phyloP scores from a whole-genome alignment of 1,140 invertebrate species.

The Eubasilissa regina region DNA sequence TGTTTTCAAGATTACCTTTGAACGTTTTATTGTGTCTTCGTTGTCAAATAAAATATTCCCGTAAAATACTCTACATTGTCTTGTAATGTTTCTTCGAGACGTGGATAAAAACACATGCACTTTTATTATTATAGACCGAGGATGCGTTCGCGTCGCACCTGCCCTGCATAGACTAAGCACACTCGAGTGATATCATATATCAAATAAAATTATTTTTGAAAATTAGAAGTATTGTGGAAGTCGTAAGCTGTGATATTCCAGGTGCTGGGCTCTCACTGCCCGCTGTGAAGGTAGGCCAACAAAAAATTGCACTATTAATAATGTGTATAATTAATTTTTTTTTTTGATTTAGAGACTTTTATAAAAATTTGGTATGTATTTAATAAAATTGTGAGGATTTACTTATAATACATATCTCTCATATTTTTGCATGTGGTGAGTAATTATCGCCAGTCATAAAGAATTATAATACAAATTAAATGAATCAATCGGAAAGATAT shows the following conservation, averaged over 20 bases:
- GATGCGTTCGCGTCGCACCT: slow-evolving; percentile 27
- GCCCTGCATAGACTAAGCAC: not conserved
- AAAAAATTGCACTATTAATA: slow-evolving; percentile 16
- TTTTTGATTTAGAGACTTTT: not conserved
- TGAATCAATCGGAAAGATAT: too few relatives aligned
- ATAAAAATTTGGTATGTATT: not conserved
- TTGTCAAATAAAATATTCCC: not conserved
- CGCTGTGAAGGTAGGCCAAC: slow-evolving; percentile 10
- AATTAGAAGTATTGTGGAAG: not conserved
- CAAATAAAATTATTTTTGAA: slow-evolving; percentile 12
- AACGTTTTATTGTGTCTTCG: slow-evolving; percentile 44
- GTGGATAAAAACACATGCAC: not conserved
- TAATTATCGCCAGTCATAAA: too few relatives aligned
- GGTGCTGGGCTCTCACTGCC: not conserved
- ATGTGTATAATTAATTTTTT: slow-evolving; percentile 25
- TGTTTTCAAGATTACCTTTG: slow-evolving; percentile 42
- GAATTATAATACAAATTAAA: too few relatives aligned
- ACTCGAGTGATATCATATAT: slow-evolving; percentile 21
- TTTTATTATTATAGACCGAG: not conserved
- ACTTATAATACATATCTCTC: not conserved
- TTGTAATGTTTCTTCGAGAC: slow-evolving; percentile 6
- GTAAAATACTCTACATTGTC: slow-evolving; percentile 20
- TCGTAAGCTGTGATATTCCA: not conserved
- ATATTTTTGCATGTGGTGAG: too few relatives aligned
- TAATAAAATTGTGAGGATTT: not conserved